Evolutionary conservation across 2,888 invertebrate species (phyloP).

Genomic region (Aethes cnicana): DNA sequence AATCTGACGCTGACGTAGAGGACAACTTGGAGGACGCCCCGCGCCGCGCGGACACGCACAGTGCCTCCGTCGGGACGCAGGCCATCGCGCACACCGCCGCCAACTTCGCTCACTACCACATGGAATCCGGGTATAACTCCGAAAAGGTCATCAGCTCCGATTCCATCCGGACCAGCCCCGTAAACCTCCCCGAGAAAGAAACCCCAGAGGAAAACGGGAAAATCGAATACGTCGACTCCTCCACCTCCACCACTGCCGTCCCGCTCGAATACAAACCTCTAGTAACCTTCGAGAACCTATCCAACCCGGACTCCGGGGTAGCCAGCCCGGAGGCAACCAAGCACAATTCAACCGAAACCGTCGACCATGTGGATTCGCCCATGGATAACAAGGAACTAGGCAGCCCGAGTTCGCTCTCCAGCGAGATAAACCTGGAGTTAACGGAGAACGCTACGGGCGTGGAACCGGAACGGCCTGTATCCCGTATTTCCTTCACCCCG

Average conservation of each 20-base stretch:
- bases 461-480: conserved; percentile 66
- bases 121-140: conserved; percentile 87
- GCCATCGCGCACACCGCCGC: conserved; percentile 67
- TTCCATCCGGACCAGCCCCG: conserved; percentile 73
- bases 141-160: conserved; percentile 74
- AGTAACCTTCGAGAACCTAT: conserved; percentile 65
- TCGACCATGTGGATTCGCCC: conserved; percentile 74
- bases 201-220: conserved; percentile 82
- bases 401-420: conserved; percentile 76
- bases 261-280: conserved; percentile 70
- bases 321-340: conserved; percentile 82
- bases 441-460: conserved; percentile 43
- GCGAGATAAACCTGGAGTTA: conserved; percentile 81
- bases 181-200: conserved; percentile 79
- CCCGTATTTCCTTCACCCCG: conserved; percentile 60
- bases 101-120: conserved; percentile 76
- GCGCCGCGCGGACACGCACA: conserved; percentile 52
- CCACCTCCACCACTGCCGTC: conserved; percentile 57
- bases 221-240: conserved; percentile 74
- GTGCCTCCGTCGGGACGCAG: conserved; percentile 54
- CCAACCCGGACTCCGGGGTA: conserved; percentile 79
- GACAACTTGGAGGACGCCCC: conserved; percentile 86
- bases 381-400: conserved; percentile 69
- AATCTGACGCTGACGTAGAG: conserved; percentile 91
- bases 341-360: conserved; percentile 79